Evolutionary conservation across 2,797 vertebrate species (phyloP).

Genomic region (Falco concolor): DNA sequence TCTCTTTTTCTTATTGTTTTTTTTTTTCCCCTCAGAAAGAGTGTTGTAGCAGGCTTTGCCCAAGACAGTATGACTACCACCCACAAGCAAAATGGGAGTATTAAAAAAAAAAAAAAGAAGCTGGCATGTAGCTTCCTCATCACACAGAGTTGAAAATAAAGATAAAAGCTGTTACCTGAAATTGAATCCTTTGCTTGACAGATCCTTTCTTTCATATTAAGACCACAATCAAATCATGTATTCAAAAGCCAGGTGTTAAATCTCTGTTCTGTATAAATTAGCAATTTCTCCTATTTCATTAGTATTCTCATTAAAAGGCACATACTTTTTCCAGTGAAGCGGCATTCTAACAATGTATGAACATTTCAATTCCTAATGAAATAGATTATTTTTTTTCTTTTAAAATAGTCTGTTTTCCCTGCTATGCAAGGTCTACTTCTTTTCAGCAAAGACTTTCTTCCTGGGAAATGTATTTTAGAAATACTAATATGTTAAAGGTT

Average conservation of each 20-base stretch:
- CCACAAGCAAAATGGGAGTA: neutral
- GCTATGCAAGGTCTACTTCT: neutral
- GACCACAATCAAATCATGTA: neutral
- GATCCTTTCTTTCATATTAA: neutral
- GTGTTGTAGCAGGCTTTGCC: neutral
- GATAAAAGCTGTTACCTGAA: neutral
- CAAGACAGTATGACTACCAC: fast-evolving
- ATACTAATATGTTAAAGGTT: neutral
- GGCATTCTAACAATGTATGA: neutral
- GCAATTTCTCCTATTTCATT: neutral
- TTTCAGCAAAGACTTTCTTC: neutral
- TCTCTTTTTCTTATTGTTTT: neutral
- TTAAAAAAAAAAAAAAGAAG: neutral
- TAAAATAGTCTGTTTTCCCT: neutral
- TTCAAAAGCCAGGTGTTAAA: neutral
- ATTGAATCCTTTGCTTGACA: neutral
- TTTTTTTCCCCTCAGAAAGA: neutral
- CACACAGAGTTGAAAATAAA: neutral
- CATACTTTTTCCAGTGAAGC: neutral
- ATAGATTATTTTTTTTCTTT: neutral
- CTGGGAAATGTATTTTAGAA: neutral
- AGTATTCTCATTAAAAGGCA: neutral
- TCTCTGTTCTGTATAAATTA: neutral
- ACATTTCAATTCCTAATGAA: neutral
- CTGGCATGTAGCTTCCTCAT: neutral